phyloP scores from a whole-genome alignment of 1,140 invertebrate genomes.

The Proctacanthus coquilletti region DNA sequence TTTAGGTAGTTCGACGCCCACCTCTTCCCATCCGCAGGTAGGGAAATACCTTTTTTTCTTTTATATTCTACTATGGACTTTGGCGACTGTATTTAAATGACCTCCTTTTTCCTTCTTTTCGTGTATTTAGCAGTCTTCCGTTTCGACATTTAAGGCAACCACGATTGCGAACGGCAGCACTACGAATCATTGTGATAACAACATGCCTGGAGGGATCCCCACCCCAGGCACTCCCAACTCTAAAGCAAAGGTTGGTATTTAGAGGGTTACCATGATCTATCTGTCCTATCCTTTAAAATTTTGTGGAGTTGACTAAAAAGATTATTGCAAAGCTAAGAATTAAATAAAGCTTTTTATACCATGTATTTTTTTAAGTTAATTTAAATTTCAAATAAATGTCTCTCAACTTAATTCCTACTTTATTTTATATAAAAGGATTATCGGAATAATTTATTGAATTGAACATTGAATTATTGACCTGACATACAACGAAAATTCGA shows the following conservation, averaged over 20 bases:
- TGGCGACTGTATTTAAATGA: not conserved
- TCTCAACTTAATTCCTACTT: no score
- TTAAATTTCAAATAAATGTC: no score
- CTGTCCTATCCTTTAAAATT: no score
- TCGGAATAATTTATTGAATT: no score
- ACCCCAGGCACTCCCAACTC: constrained; percentile 57
- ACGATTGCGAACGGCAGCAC: constrained; percentile 27
- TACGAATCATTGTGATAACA: constrained; percentile 31
- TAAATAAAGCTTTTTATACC: no score
- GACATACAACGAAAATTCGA: no score
- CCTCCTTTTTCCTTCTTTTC: constrained; percentile 7
- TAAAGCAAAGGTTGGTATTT: constrained; percentile 44
- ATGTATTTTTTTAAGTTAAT: no score
- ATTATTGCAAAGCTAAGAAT: no score
- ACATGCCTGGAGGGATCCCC: constrained; percentile 54
- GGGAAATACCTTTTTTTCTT: constrained; percentile 1
- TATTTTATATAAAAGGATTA: no score
- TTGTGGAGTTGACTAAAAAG: no score
- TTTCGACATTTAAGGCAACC: constrained; percentile 29
- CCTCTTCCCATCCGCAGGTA: constrained; percentile 27
- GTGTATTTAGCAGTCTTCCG: constrained; percentile 18
- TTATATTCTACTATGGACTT: not conserved
- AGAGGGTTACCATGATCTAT: no score
- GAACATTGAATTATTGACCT: no score
- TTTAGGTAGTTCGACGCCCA: constrained; percentile 28